Evolutionary conservation across 2,888 invertebrate genomes (phyloP).

Genomic region (Caenorhabditis sp.): DNA sequence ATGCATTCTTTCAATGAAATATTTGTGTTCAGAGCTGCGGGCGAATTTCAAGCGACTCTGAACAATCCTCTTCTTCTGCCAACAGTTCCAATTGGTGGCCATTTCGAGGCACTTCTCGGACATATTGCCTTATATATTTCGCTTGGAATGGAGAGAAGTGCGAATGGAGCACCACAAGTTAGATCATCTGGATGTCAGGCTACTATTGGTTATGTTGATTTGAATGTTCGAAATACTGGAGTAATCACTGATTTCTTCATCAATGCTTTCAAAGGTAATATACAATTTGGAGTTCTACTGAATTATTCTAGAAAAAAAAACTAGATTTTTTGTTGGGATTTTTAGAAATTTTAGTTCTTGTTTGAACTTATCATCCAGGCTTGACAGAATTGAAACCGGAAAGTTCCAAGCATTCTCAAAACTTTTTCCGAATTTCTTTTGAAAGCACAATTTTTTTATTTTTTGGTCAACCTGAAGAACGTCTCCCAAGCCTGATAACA

Average conservation of each 20-base stretch:
- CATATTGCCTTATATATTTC: conserved; percentile 67
- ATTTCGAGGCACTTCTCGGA: conserved; percentile 69
- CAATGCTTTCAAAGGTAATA: conserved; percentile 69
- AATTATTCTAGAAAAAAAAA: too few species aligned
- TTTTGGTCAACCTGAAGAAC: too few species aligned
- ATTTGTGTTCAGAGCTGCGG: conserved; percentile 58
- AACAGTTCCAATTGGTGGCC: conserved; percentile 66
- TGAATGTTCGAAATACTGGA: conserved; percentile 69
- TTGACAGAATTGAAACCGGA: too few species aligned
- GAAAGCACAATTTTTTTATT: too few species aligned
- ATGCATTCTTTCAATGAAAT: neutral
- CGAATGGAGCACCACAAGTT: conserved; percentile 67
- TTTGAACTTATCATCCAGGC: too few species aligned
- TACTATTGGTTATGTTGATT: conserved; percentile 67
- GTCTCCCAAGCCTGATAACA: too few species aligned
- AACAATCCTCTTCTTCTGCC: conserved; percentile 67
- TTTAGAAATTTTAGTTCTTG: too few species aligned
- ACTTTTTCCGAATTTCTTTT: too few species aligned
- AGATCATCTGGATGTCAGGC: conserved; percentile 62
- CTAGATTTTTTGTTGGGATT: too few species aligned
- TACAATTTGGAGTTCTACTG: too few species aligned
- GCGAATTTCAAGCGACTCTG: conserved; percentile 67
- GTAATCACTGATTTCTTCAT: conserved; percentile 70
- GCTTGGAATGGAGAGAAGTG: conserved; percentile 64
- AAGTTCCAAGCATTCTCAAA: too few species aligned